Conservation (phyloP, 2,888 invertebrate species). For the Pseudanteris insignis region DNA sequence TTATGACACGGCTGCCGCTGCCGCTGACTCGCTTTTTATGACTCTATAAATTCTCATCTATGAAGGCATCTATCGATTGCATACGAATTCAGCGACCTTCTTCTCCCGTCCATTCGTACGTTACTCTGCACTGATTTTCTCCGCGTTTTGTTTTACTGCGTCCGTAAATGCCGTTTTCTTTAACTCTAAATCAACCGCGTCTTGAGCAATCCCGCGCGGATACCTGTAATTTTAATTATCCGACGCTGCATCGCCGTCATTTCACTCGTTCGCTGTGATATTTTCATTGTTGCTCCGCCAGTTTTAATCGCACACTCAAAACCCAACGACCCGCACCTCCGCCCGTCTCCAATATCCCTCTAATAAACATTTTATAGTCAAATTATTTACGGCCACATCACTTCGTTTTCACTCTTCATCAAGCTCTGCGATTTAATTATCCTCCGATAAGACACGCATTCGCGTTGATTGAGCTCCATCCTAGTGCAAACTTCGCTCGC, state of each 20-base stretch:
- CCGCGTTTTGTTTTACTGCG: conserved; percentile 37
- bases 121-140: conserved; percentile 35
- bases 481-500: no score
- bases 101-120: conserved; percentile 9
- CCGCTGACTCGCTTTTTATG: conserved; percentile 53
- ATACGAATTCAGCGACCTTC: conserved; percentile 41
- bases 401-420: no score
- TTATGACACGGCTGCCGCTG: conserved; percentile 54
- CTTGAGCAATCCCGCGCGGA: conserved; percentile 19
- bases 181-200: conserved; percentile 35
- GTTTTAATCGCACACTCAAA: background rate
- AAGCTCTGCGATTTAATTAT: no score
- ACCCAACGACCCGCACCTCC: no score
- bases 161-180: conserved; percentile 25
- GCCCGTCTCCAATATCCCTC: no score
- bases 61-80: conserved; percentile 52
- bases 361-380: conserved; percentile 12
- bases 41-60: conserved; percentile 59
- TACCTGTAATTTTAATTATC: conserved; percentile 32
- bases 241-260: conserved; percentile 18
- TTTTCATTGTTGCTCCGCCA: conserved; percentile 26
- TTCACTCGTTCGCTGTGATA: conserved; percentile 21
- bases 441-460: no score
- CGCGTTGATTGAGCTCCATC: no score
- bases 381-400: no score